Conservation (phyloP, 2,888 invertebrate species). For the Ligdia adustata region DNA sequence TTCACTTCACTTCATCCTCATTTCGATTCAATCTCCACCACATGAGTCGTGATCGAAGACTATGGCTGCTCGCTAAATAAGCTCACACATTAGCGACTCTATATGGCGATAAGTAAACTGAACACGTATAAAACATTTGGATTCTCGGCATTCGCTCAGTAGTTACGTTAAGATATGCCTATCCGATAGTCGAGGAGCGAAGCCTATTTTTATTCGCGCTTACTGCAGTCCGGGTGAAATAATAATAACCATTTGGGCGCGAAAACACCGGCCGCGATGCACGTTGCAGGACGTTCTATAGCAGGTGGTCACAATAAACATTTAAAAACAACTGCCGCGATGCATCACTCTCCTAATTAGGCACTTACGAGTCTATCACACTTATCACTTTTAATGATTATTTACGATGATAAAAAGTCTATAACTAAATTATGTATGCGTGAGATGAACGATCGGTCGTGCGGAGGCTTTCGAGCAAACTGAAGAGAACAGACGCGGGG, state of each 20-base stretch:
- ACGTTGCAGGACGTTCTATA: conserved; percentile 40
- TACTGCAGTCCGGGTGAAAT: conserved; percentile 32
- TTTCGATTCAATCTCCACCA: conserved; percentile 60
- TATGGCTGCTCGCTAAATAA: conserved; percentile 70
- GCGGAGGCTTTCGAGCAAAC: conserved; percentile 65
- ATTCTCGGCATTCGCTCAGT: conserved; percentile 55
- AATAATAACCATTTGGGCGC: conserved; percentile 59
- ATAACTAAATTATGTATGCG: conserved; percentile 23
- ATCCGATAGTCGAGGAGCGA: conserved; percentile 37
- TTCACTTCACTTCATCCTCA: conserved; percentile 42
- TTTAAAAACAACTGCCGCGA: conserved; percentile 48
- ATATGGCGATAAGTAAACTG: conserved; percentile 73
- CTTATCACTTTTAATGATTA: conserved; percentile 46
- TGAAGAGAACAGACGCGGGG: conserved; percentile 58
- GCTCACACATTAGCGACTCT: conserved; percentile 60
- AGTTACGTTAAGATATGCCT: conserved; percentile 57
- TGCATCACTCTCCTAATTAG: conserved; percentile 50
- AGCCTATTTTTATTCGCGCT: conserved; percentile 37
- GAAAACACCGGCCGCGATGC: conserved; percentile 58
- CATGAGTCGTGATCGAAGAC: conserved; percentile 61
- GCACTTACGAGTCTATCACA: conserved; percentile 38
- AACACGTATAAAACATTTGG: conserved; percentile 72
- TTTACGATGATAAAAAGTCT: conserved; percentile 22
- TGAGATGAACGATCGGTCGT: conserved; percentile 50
- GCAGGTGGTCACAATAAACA: conserved; percentile 58